Base-by-base conservation (phyloP, 2,797 vertebrate species). In the Lepus townsendii region DNA sequence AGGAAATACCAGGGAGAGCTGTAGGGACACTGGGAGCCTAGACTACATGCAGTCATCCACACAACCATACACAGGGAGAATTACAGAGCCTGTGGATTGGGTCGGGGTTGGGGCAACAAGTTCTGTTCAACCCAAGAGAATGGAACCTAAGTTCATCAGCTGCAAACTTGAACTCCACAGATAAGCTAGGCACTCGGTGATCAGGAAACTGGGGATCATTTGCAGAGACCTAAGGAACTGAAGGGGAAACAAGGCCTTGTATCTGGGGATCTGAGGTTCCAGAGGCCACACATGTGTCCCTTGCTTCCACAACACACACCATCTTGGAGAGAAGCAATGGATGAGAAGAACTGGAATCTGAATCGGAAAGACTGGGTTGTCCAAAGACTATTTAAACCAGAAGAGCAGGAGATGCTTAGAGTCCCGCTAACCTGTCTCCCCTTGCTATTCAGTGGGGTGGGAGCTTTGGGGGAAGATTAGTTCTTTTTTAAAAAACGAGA, bases 361-460 rank as follows among this genome's bases (percentile, higher is more conserved):
- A 88, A 92, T n/a, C n/a, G 42, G 54, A 90, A 35, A 78, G 16
- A 76, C 2, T 19, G 13, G 63, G 20, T 60, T 32, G 4, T 52
- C 38, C n/a, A 50, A 75, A 76, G 50, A 88, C 10, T 22, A 84
- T 27, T 32, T 90, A 75, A 86, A 76, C 11, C 35, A 7, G 13
- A 72, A 73, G n/a, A 83, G 20, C 17, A 32, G 38, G n/a, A 79
- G 77, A 96, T 26, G 60, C 65, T 91, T n/a, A 38, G 35, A 68
- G 60, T 24, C 22, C 17, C 20, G 2, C 0, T 7, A 69, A 75
- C 65, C 22, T 50, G 32, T n/a, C 52, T 90, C 35, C n/a, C 77
- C 73, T 54, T 83, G 60, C 19, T 62, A 3, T 30, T 90, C 4
- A 75, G 47, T 63, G 16, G 5, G 12, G 11, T 13, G 11, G 83